phyloP scores from a whole-genome alignment of 23 tunicate species.

The Ciona savignyi region DNA sequence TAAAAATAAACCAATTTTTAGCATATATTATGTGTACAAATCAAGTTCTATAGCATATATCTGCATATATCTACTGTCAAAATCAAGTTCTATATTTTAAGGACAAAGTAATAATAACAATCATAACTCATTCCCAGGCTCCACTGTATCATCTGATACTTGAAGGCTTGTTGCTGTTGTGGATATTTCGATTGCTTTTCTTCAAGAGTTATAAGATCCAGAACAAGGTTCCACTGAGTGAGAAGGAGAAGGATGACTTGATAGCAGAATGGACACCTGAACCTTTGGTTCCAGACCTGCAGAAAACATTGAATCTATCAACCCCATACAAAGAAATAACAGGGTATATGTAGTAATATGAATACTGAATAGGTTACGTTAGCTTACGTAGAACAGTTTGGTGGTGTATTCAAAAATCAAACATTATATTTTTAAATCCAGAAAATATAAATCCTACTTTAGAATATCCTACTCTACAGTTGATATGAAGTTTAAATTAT shows the following conservation, averaged over 20 bases:
- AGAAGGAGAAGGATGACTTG: slow-evolving; percentile 75
- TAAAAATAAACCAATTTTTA: neutral
- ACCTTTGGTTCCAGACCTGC: slow-evolving; percentile 65
- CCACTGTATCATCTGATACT: slow-evolving; percentile 79
- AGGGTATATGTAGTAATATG: slow-evolving; percentile 26
- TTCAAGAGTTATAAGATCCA: slow-evolving; percentile 45
- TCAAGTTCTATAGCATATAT: too few species aligned
- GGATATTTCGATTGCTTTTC: slow-evolving; percentile 65
- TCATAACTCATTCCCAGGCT: slow-evolving; percentile 75
- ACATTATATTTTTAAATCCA: too few species aligned
- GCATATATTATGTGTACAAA: too few species aligned
- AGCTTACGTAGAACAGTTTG: too few species aligned
- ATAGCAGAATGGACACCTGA: slow-evolving; percentile 90
- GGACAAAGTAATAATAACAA: too few species aligned
- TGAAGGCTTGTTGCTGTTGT: slow-evolving; percentile 60
- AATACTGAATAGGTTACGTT: neutral
- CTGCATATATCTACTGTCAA: too few species aligned
- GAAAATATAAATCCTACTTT: too few species aligned
- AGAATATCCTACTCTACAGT: too few species aligned
- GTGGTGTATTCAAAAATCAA: too few species aligned
- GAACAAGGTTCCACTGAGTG: slow-evolving; percentile 32
- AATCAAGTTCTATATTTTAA: too few species aligned
- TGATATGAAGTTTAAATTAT: too few species aligned
- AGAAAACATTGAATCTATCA: slow-evolving; percentile 20
- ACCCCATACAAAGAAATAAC: slow-evolving; percentile 33